phyloP scores from a whole-genome alignment of 2,888 invertebrate species.

The Drosophila quasianomalipes region DNA sequence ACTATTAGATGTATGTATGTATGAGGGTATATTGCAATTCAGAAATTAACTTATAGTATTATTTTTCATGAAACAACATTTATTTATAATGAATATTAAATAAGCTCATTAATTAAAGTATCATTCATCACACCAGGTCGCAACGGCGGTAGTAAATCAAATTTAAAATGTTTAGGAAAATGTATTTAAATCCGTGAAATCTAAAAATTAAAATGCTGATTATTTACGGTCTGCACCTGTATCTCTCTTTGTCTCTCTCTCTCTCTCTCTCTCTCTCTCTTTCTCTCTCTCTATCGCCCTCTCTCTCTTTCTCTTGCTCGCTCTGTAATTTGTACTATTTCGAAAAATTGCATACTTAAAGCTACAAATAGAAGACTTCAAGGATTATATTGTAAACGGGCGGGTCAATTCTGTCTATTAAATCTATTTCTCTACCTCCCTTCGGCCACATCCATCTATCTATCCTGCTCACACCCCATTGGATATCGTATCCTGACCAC shows the following conservation, averaged over 20 bases:
- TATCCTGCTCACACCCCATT: slow-evolving; percentile 16
- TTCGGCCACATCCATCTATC: not conserved
- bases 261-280: not conserved
- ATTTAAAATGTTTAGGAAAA: not conserved
- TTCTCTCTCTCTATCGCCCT: not conserved
- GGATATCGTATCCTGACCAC: slow-evolving; percentile 55
- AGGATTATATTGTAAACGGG: not conserved
- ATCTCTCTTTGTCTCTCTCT: not conserved
- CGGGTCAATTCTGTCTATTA: too few relatives aligned
- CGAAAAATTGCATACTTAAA: not conserved
- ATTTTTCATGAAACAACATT: not conserved
- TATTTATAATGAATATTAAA: not conserved
- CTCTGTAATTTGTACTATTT: not conserved
- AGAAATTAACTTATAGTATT: not conserved
- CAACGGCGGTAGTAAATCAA: not conserved
- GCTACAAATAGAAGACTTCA: slow-evolving; percentile 2
- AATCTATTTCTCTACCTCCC: not conserved
- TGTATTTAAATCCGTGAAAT: not conserved
- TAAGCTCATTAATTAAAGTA: not conserved
- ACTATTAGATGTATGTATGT: not conserved
- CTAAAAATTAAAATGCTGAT: not conserved
- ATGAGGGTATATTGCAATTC: not conserved
- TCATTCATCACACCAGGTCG: not conserved
- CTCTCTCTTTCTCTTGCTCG: not conserved
- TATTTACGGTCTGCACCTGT: not conserved